Evolutionary conservation across 2,888 invertebrate species (phyloP), one percentile per base, ranked within the genome.

Genomic region (Rhamphomyia laevipes): DNA sequence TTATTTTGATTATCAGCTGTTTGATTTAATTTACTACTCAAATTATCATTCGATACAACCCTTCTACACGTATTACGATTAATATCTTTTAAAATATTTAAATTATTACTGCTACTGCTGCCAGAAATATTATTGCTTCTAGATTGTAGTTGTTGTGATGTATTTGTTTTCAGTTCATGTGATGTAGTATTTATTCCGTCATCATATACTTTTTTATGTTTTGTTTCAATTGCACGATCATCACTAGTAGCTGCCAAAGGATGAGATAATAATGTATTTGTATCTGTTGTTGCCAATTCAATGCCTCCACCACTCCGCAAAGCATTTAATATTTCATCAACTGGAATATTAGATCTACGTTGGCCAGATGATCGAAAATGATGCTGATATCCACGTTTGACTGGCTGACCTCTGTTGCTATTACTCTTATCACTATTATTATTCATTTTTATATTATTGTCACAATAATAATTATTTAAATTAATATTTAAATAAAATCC

Each of bases 371-470:
- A 77, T 55, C 82, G 79, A 65, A 82, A 83, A 73, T 84, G 84
- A 72, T 83, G 82, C 71, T 83, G 83, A 70, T 82, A 83, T 58
- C 83, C 83, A 70, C 82, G 77, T 67, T 82, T 81, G 70, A 27
- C 23, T 27, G 23, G 9, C 7, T 27, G 23, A 27, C 23, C 23
- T 27, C 23, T 27, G n/a, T n/a, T n/a, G n/a, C n/a, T n/a, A 38
- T 51, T 54, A 46, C 56, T 55, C 49, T 51, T 54, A 40, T 55
- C 53, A 54, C 55, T 53, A 50, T 58, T 56, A 53, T 65, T 66
- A 51, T 58, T 59, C 58, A 58, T 58, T 48, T 46, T 53, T 27
- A 43, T 48, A 64, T 69, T 16, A 66, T 53, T 7, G 66, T 27
- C 23, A 61, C 51, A 7, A 11, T 18, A 18, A 18, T 13, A n/a